Evolutionary conservation across 2,113 vertebrate species (phyloP).

Genomic region (Motacilla tschutschensis): DNA sequence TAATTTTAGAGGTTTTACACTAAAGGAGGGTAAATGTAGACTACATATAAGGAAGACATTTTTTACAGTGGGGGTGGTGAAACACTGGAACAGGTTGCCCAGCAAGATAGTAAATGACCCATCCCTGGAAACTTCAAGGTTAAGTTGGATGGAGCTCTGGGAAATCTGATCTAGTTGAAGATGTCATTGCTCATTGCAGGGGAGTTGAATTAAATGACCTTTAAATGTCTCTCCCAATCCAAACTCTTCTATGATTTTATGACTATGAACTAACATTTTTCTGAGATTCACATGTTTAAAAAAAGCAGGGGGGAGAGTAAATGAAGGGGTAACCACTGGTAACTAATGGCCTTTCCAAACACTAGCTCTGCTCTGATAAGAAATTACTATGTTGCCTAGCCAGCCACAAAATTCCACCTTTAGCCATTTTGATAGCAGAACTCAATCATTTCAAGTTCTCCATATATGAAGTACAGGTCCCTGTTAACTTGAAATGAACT

Average conservation of each 20-base stretch:
- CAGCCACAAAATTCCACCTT: neutral
- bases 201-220: neutral
- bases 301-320: rapidly evolving
- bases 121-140: neutral
- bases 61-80: neutral
- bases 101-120: neutral
- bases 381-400: neutral
- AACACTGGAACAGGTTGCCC: neutral
- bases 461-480: neutral
- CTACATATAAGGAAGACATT: neutral
- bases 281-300: neutral
- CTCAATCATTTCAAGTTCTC: neutral
- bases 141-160: neutral
- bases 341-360: neutral
- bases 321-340: neutral
- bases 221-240: neutral
- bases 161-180: neutral
- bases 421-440: neutral
- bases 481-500: neutral
- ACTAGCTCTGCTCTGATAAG: neutral
- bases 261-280: neutral
- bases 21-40: neutral
- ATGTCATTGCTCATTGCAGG: neutral
- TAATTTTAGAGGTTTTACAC: neutral
- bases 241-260: neutral